Evolutionary conservation across 2,113 vertebrate genomes (phyloP).

Genomic region (Sorex araneus): DNA sequence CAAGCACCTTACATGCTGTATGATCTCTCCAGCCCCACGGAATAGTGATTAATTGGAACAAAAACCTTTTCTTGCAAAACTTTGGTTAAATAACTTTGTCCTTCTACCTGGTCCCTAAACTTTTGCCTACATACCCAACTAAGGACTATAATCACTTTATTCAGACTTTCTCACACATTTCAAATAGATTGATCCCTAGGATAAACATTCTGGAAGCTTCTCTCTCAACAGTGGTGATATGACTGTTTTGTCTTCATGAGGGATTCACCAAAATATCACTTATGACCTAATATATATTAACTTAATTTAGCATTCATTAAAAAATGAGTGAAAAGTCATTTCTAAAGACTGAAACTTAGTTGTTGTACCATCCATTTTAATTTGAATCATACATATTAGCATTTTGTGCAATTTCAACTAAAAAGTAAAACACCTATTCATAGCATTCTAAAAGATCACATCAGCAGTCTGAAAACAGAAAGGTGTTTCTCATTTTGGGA

Average conservation of each 20-base stretch:
- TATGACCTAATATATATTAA: constrained; percentile 16
- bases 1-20: no score
- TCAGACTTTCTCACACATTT: no score
- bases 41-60: neutral
- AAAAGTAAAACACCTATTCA: neutral
- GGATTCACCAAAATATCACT: neutral
- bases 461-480: no score
- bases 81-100: neutral
- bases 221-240: neutral
- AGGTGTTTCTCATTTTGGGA: neutral
- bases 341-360: neutral
- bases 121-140: neutral
- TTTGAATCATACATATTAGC: constrained; percentile 1
- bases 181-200: neutral
- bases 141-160: no score
- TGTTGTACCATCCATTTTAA: neutral
- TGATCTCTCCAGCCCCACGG: no score
- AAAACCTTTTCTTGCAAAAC: neutral
- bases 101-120: neutral
- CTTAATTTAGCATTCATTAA: neutral
- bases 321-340: neutral
- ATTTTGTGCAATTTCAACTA: neutral
- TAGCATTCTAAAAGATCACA: constrained; percentile 25
- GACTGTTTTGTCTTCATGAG: constrained; percentile 20
- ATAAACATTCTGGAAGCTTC: neutral